Evolutionary conservation across 2,113 vertebrate genomes (phyloP), one percentile per base, ranked within the genome.

Genomic region (Dasyornis broadbenti): DNA sequence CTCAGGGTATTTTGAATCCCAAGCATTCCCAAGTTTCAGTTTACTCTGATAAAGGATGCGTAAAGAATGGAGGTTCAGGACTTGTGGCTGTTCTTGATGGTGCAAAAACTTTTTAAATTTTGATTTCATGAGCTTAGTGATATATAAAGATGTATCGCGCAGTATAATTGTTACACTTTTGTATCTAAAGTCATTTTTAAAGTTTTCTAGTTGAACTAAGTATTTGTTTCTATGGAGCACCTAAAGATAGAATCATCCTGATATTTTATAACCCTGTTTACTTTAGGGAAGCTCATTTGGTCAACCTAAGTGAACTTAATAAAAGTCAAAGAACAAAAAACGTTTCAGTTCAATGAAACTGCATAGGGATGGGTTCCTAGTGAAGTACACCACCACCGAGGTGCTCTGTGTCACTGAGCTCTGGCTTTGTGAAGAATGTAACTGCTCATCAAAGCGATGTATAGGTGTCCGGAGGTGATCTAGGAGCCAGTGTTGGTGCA

Each of bases 1-100:
- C 98, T 98, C 98, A 98, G 98, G 98, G 97, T 98, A 95, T 97
- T 97, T 97, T 97, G 97, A 97, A 97, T 97, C 94, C 96, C 95
- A 96, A 77, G 96, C 90, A 84, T 97, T 97, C 97, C 91, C 92
- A 79, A 68, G 69, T 97, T 97, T 96, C 80, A 90, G 96, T 92
- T 96, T 95, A 97, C 94, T 97, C 97, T 97, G 97, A 96, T 96
- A 96, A 96, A 97, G 97, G 94, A 96, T 96, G 70, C 92, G 0
- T 95, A 94, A 94, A 71, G 61, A 83, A 95, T 95, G 95, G 94
- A 96, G 96, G 95, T 97, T 96, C 96, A 95, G 92, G 86, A 96
- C 94, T 96, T 79, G 79, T 84, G 79, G 96, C 94, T 97, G 75
- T 96, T 97, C 82, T 96, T 93, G 86, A 87, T 96, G 96, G 91